phyloP scores from a whole-genome alignment of 2,888 invertebrate genomes.

The Andrena minutula region DNA sequence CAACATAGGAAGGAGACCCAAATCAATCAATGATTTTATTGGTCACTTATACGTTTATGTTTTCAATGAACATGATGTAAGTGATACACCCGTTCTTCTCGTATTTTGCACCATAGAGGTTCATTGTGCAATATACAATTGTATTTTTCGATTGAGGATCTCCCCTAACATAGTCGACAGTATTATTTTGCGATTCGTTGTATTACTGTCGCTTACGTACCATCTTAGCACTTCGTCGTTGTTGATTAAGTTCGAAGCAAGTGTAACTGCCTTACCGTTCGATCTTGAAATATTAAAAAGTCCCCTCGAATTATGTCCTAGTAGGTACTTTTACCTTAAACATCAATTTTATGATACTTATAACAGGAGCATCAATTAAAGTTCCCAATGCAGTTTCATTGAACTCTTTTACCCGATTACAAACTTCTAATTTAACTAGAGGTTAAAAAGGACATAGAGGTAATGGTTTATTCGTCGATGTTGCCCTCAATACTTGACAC shows the following conservation, averaged over 20 bases:
- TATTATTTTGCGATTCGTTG: constrained; percentile 65
- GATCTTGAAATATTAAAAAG: constrained; percentile 30
- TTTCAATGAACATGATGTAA: background rate
- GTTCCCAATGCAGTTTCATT: background rate
- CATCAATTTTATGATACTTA: constrained; percentile 28
- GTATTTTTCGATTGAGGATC: constrained; percentile 37
- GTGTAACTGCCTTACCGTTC: constrained; percentile 10
- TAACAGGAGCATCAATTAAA: constrained; percentile 14
- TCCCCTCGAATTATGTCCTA: constrained; percentile 31
- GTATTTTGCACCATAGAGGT: background rate
- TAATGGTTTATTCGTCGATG: background rate
- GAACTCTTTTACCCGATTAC: background rate
- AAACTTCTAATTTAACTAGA: background rate
- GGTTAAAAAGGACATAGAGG: background rate
- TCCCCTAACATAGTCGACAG: constrained; percentile 49
- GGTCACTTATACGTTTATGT: background rate
- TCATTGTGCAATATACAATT: constrained; percentile 43
- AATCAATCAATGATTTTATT: background rate
- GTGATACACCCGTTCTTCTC: background rate
- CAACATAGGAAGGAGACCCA: background rate
- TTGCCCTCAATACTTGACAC: background rate
- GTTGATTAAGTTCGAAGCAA: constrained; percentile 23
- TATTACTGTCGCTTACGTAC: constrained; percentile 49
- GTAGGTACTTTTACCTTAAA: constrained; percentile 25
- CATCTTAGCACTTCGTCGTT: constrained; percentile 22